Evolutionary conservation across 1,140 invertebrate genomes (phyloP).

Genomic region (Anadara kagoshimensis): DNA sequence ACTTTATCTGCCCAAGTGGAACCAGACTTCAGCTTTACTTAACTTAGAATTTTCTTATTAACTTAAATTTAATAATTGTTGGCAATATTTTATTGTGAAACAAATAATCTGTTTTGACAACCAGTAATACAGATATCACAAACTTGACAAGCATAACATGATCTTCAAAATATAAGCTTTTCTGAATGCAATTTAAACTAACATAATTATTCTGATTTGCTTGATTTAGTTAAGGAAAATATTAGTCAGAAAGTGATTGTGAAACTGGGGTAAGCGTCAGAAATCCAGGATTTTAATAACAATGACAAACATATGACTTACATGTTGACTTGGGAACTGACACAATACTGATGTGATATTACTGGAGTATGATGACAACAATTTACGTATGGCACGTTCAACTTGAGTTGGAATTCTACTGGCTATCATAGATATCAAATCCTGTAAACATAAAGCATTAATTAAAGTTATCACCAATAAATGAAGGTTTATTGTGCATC

Average conservation of each 20-base stretch:
- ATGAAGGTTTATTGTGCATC: no score
- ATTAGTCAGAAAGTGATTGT: no score
- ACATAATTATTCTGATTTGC: background rate
- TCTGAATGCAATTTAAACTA: no score
- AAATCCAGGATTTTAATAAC: background rate
- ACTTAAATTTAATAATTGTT: no score
- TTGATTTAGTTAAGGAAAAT: background rate
- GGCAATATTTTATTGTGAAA: no score
- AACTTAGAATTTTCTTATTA: no score
- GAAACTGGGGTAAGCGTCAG: background rate
- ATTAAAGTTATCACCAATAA: no score
- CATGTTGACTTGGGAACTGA: constrained; percentile 97
- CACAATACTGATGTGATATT: constrained; percentile 99
- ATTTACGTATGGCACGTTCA: constrained; percentile 94
- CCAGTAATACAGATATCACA: no score
- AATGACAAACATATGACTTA: constrained; percentile 34
- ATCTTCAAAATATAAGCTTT: background rate
- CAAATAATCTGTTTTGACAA: no score
- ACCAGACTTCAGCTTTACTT: no score
- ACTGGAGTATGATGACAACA: constrained; percentile 94
- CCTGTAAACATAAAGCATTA: constrained; percentile 75
- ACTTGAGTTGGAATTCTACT: constrained; percentile 93
- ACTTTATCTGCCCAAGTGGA: no score
- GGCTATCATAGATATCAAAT: constrained; percentile 96
- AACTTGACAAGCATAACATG: no score